Evolutionary conservation across 2,797 vertebrate species (phyloP).

Genomic region (Sebastes vulpes): DNA sequence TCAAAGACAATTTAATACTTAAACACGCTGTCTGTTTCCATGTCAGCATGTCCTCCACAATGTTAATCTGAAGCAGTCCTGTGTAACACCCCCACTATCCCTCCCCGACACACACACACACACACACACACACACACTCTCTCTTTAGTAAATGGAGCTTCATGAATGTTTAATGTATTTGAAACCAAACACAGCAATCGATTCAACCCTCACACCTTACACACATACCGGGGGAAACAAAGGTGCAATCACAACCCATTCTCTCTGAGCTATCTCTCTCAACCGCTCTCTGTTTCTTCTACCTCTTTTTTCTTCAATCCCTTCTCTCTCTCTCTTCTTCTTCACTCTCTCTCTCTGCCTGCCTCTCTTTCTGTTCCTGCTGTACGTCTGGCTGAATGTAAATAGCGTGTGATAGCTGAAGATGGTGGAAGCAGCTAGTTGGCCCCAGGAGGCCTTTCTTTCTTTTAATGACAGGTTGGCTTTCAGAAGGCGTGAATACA

Average conservation of each 20-base stretch:
- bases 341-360: not conserved
- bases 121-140: not conserved
- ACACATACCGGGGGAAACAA: not conserved
- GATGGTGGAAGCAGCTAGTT: constrained; percentile 35
- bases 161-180: constrained; percentile 54
- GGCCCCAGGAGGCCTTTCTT: constrained; percentile 31
- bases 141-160: constrained; percentile 34
- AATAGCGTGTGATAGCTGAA: constrained; percentile 31
- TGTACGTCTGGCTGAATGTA: not conserved
- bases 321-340: not conserved
- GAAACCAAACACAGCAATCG: constrained; percentile 46
- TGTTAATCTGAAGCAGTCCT: not conserved
- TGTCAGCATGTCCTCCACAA: constrained; percentile 7
- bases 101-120: not conserved
- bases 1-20: constrained; percentile 9
- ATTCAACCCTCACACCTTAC: constrained; percentile 23
- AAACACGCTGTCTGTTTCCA: constrained; percentile 12
- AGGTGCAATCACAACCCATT: not conserved
- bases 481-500: constrained; percentile 38
- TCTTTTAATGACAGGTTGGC: constrained; percentile 42
- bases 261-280: not conserved
- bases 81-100: not conserved
- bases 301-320: not conserved
- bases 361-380: not conserved
- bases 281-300: too few relatives aligned